Percentiles rank a stretch among this genome's conserved stretches.
phyloP scores from a whole-genome alignment of 2,113 vertebrate species.

The Orthonyx spaldingii region DNA sequence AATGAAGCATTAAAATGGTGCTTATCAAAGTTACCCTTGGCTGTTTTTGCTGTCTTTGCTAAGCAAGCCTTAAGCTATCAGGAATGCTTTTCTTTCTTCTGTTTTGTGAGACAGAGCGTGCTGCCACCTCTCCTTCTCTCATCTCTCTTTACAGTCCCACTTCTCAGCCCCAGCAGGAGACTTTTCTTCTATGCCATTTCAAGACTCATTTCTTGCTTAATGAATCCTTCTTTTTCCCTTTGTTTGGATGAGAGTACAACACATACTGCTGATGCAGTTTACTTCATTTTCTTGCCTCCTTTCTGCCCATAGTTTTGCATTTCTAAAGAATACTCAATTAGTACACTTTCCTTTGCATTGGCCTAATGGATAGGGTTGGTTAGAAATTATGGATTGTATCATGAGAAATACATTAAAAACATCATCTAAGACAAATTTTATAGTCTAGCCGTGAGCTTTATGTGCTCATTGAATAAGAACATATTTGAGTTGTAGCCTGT shows the following conservation, averaged over 20 bases:
- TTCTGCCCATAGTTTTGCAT: not conserved
- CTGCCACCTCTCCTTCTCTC: not conserved
- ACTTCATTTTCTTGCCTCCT: not conserved
- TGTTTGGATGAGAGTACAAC: not conserved
- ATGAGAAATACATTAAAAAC: not conserved
- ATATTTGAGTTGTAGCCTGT: not conserved
- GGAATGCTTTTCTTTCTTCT: not conserved
- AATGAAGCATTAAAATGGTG: not conserved
- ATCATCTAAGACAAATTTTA: not conserved
- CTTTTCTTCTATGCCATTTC: not conserved
- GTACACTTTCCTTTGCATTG: not conserved
- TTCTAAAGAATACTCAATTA: not conserved
- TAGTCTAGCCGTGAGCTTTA: not conserved
- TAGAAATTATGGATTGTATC: not conserved
- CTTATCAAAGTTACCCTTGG: not conserved
- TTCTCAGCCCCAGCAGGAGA: not conserved
- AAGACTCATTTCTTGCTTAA: not conserved
- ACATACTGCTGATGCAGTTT: not conserved
- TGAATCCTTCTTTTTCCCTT: not conserved
- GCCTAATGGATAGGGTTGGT: not conserved
- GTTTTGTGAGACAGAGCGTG: not conserved
- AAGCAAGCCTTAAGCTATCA: not conserved
- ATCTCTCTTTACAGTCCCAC: not conserved
- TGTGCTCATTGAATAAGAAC: not conserved
- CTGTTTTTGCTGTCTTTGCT: not conserved